Base-by-base conservation (phyloP, 2,113 vertebrate species). In the Sardina pilchardus region DNA sequence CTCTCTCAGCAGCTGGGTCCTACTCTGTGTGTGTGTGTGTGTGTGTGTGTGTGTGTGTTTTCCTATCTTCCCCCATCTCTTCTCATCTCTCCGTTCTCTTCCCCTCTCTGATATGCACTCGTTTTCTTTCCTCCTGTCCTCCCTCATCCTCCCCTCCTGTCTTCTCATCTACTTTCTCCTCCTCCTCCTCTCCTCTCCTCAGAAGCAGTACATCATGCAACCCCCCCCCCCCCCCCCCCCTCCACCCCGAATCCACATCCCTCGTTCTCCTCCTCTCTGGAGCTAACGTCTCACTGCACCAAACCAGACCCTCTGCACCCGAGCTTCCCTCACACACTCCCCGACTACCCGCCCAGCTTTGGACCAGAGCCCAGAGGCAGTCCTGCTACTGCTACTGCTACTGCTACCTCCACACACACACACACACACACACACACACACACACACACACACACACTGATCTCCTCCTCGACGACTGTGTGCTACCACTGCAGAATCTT, bases 231-330 rank as follows among this genome's bases (percentile, higher is more conserved):
- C 5, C 71, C 30, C 30, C 26, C 30, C 30, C 16, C 71, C 36
- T 36, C 26, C n/a, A 3, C n/a, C 82, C 26, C 81, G 87, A 42
- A n/a, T 26, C 91, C 85, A 82, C 82, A 1, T 59, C 56, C 24
- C 26, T n/a, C n/a, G n/a, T n/a, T n/a, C 30, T 75, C 71, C 14
- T 36, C 30, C 71, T 78, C 45, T 42, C 88, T 83, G 87, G 89
- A 88, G 92, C 91, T 90, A 93, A 93, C 92, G 94, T 93, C 91
- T 94, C 93, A 94, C 93, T 95, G 95, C 95, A 94, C 93, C 95
- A 95, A 90, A 94, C 81, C 91, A 34, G 71, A 34, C 71, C 71
- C 71, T 78, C 71, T 36, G 71, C 71, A 78, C 17, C 71, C 10
- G 26, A 16, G 71, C 71, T 34, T 34, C 91, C 93, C 92, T 92